Evolutionary conservation across 2,113 vertebrate species (phyloP).

Genomic region (Crocuta crocuta): DNA sequence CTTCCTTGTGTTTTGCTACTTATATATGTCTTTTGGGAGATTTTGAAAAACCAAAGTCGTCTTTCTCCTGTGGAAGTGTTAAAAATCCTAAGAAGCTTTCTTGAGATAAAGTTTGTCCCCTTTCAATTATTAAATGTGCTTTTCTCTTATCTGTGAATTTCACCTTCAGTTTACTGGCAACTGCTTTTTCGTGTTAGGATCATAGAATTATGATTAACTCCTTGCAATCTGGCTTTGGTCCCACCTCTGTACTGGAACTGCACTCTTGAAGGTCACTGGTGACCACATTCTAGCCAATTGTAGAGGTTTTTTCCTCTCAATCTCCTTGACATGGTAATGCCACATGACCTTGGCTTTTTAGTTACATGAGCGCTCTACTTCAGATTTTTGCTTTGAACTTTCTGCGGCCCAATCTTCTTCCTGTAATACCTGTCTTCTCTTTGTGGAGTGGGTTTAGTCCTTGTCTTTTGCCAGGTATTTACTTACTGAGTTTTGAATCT

Average conservation of each 20-base stretch:
- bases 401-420: conserved; percentile 19
- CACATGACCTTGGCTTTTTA: conserved; percentile 25
- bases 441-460: not conserved
- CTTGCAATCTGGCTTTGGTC: conserved; percentile 54
- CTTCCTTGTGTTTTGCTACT: conserved; percentile 53
- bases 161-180: conserved; percentile 75
- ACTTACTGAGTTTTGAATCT: conserved; percentile 39
- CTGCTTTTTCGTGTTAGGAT: conserved; percentile 63
- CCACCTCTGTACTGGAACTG: conserved; percentile 43
- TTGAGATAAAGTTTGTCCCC: conserved; percentile 77
- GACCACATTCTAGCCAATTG: conserved; percentile 63
- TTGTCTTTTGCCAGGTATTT: conserved; percentile 40
- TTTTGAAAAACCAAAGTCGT: conserved; percentile 64
- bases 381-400: conserved; percentile 57
- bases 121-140: conserved; percentile 73
- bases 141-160: conserved; percentile 78
- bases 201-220: conserved; percentile 73
- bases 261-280: conserved; percentile 53
- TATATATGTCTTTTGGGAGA: conserved; percentile 62
- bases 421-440: conserved; percentile 42
- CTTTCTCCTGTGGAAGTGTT: conserved; percentile 66
- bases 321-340: conserved; percentile 53
- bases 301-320: not conserved
- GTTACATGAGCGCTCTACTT: not conserved
- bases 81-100: conserved; percentile 79